phyloP scores from a whole-genome alignment of 2,888 invertebrate species.

The Scotopteryx bipunctaria region DNA sequence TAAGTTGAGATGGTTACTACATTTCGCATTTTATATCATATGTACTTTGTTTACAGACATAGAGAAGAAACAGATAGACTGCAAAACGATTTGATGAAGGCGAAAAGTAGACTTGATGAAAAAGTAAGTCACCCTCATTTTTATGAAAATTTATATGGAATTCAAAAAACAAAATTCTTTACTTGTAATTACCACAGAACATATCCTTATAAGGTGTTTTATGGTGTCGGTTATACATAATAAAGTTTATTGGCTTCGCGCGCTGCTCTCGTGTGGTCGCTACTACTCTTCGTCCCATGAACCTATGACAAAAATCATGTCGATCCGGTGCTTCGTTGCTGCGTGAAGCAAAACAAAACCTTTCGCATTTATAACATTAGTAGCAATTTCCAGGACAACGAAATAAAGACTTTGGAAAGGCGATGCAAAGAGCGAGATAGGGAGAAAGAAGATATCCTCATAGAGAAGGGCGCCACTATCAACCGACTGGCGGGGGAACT shows the following conservation, averaged over 20 bases:
- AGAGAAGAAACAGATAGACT: constrained; percentile 80
- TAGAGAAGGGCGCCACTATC: constrained; percentile 85
- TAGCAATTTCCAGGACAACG: constrained; percentile 63
- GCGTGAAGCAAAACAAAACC: too few species aligned
- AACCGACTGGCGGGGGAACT: constrained; percentile 84
- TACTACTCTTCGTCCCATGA: too few species aligned
- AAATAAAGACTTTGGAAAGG: constrained; percentile 79
- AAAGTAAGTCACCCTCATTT: constrained; percentile 57
- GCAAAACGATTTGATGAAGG: constrained; percentile 79
- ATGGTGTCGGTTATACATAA: too few species aligned
- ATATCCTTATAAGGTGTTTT: too few species aligned
- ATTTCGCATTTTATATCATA: neutral
- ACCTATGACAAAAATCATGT: too few species aligned
- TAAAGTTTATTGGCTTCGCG: too few species aligned
- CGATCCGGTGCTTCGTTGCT: too few species aligned
- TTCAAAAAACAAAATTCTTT: too few species aligned
- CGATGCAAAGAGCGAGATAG: constrained; percentile 82
- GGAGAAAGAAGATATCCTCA: constrained; percentile 83
- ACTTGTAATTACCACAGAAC: too few species aligned
- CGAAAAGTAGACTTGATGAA: constrained; percentile 79
- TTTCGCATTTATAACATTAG: too few species aligned
- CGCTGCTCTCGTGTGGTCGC: too few species aligned
- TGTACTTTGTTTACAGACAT: constrained; percentile 55
- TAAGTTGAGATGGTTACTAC: neutral
- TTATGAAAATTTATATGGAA: too few species aligned